Evolutionary conservation across 2,113 vertebrate species (phyloP).

Genomic region (Origma solitaria): DNA sequence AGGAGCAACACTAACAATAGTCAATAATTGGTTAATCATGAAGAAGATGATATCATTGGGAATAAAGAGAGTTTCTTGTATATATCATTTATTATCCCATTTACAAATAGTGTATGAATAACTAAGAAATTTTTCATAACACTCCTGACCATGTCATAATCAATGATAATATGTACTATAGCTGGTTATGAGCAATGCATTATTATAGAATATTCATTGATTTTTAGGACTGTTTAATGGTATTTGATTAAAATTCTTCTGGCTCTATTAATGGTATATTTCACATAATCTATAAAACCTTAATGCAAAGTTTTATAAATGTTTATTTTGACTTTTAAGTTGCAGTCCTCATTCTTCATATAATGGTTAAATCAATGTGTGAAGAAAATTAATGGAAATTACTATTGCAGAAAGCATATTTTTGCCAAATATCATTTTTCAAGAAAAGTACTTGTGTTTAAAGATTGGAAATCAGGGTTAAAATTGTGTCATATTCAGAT

Average conservation of each 20-base stretch:
- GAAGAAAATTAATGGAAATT: neutral
- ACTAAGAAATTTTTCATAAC: neutral
- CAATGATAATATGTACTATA: neutral
- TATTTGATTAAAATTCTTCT: neutral
- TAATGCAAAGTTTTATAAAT: neutral
- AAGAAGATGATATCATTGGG: neutral
- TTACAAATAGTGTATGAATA: neutral
- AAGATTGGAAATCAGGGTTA: neutral
- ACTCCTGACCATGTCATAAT: neutral
- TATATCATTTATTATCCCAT: neutral
- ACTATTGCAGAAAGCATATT: neutral
- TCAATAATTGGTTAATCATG: neutral
- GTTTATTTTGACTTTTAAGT: neutral
- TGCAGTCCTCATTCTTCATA: neutral
- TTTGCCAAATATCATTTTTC: neutral
- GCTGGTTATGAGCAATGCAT: neutral
- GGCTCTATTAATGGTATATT: neutral
- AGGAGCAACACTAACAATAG: neutral
- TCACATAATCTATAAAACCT: neutral
- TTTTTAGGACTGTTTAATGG: neutral
- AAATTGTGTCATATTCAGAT: neutral
- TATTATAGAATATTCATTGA: neutral
- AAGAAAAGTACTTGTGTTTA: neutral
- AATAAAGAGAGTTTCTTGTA: neutral
- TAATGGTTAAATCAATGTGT: neutral